Evolutionary conservation across 1,140 invertebrate species (phyloP).

Genomic region (Drosophila busckii): DNA sequence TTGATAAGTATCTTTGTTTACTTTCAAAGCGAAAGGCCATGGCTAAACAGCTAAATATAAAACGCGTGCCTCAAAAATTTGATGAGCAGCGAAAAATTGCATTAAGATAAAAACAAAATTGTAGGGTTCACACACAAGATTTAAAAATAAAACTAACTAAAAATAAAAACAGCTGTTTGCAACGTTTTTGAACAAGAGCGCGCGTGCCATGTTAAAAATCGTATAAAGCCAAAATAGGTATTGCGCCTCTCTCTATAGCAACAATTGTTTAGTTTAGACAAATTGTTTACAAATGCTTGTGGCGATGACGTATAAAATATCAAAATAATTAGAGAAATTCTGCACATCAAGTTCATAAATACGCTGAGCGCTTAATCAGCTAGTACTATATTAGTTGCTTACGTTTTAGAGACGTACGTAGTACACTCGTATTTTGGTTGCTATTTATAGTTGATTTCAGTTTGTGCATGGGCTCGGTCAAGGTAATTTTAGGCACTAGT

Average conservation of each 20-base stretch:
- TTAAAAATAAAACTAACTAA: no score
- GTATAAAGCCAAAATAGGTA: no score
- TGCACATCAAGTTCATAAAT: slow-evolving; percentile 70
- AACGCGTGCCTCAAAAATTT: slow-evolving; percentile 68
- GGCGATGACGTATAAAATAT: slow-evolving; percentile 61
- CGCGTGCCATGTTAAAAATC: no score
- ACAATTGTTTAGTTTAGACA: slow-evolving; percentile 13
- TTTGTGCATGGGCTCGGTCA: slow-evolving; percentile 49
- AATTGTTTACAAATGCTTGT: slow-evolving; percentile 1
- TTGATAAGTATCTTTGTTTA: slow-evolving; percentile 32
- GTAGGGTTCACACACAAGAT: no score
- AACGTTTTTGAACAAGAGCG: no score
- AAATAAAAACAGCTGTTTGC: no score
- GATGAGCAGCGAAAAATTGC: no score
- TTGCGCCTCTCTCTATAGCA: background rate
- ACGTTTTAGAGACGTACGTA: slow-evolving; percentile 11
- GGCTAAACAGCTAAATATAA: slow-evolving; percentile 70
- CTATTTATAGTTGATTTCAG: slow-evolving; percentile 53
- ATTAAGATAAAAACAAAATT: no score
- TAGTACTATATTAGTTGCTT: slow-evolving; percentile 47
- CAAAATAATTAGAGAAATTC: slow-evolving; percentile 70
- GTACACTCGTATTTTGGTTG: slow-evolving; percentile 1
- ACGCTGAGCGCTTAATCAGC: slow-evolving; percentile 59
- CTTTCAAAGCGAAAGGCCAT: slow-evolving; percentile 22
- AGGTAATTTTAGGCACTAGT: slow-evolving; percentile 57